These are phyloP conservation scores for Amazona vittata DNA, from an alignment of 2,113 vertebrate genomes.

Conservation along the genomic window DNA sequence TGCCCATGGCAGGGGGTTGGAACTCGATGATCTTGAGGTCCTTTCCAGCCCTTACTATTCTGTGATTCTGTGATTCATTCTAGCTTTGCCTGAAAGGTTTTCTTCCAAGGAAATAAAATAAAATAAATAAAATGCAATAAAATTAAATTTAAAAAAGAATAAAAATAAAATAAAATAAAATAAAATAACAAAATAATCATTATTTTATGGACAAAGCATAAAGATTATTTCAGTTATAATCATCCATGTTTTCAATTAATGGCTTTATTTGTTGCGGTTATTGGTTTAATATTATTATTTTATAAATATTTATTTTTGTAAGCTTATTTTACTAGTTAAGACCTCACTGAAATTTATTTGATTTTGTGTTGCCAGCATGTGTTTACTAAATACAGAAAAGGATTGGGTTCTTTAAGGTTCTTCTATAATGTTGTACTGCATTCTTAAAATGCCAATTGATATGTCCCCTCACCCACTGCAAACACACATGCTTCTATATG, in stretches of 20 bases:
- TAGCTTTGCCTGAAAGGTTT: background rate
- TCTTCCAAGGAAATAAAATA: background rate
- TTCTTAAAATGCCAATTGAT: background rate
- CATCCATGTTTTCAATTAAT: background rate
- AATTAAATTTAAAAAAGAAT: no score
- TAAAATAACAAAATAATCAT: background rate
- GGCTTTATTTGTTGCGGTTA: background rate
- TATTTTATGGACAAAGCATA: background rate
- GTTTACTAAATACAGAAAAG: background rate
- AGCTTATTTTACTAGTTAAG: background rate
- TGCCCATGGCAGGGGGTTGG: no score
- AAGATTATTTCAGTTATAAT: background rate
- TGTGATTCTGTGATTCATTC: no score
- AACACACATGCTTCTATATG: background rate
- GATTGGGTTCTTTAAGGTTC: background rate
- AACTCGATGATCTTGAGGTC: no score
- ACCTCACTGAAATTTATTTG: background rate
- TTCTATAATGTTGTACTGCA: background rate
- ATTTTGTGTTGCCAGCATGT: background rate
- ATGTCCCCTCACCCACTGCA: background rate
- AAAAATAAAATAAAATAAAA: no score
- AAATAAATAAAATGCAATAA: background rate
- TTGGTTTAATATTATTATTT: background rate
- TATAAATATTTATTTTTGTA: background rate
- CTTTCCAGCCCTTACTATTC: no score